Evolutionary conservation across 2,113 vertebrate genomes (phyloP), one percentile per base, ranked within the genome.

Genomic region (Echinops telfairi): DNA sequence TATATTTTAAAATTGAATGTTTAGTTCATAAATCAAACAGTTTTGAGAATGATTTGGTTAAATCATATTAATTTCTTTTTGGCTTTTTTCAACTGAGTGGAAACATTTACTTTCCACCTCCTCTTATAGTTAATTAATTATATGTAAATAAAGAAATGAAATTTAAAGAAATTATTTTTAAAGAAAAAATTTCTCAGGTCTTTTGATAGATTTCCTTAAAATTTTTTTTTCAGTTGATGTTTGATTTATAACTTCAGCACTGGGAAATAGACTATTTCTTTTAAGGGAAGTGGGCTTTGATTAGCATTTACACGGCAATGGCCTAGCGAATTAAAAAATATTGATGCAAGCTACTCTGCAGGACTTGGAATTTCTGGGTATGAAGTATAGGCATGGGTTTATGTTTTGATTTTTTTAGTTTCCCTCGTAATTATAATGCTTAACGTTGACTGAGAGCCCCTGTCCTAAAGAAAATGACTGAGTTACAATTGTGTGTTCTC

Each of bases 101-200:
- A 64, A 71, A 33, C 87, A 70, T 81, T 81, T 36, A 3, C 25
- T 93, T 83, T 76, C 40, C 5, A 75, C 23, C 12, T 90, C 84
- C 83, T 5, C 29, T 62, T 77, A 40, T 4, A 75, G 58, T 89
- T 84, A 38, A 14, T 64, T n/a, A 88, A 47, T 60, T 29, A 22
- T 47, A 86, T 83, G 62, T 53, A 53, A 53, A 53, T 14, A 71
- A 57, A 7, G 1, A 81, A 6, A 6, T 79, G 10, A 86, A 27
- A 85, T 82, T 93, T 76, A 79, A 94, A 88, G 4, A 90, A 87
- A 78, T 64, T 78, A 53, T 87, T 91, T 87, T 84, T 33, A 47
- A 68, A 71, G 0, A n/a, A 86, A 80, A 80, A 25, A 0, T 76
- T 95, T 71, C 20, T 31, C 10, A 62, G 22, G 8, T 11, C n/a